Percentiles rank a stretch among this genome's conserved stretches.
Evolutionary conservation across 2,113 vertebrate species (phyloP).

Genomic region (Cynocephalus volans): DNA sequence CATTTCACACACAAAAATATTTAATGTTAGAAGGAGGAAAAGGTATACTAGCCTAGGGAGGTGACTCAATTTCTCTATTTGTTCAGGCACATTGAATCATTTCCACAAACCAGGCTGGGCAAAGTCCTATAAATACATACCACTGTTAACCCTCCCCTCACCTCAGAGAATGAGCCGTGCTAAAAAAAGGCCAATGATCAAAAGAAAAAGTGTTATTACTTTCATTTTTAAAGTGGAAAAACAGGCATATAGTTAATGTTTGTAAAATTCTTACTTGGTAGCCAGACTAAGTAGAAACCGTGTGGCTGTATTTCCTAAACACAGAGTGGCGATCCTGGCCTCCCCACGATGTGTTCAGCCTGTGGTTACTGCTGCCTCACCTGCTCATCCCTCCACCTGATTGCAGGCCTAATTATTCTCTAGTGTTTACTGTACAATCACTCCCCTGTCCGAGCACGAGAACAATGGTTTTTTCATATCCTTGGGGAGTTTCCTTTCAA

Average conservation of each 20-base stretch:
- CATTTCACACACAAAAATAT: neutral
- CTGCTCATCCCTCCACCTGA: neutral
- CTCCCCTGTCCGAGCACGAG: neutral
- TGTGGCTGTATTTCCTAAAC: neutral
- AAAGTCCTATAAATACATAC: neutral
- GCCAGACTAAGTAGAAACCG: neutral
- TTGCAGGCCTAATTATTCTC: neutral
- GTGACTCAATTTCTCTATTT: neutral
- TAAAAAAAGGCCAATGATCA: neutral
- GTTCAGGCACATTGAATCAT: neutral
- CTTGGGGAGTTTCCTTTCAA: neutral
- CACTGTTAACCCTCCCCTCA: neutral
- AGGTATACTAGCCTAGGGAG: neutral
- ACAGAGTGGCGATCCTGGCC: neutral
- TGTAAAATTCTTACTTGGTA: neutral
- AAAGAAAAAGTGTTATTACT: neutral
- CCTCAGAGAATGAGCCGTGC: neutral
- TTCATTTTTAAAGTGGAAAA: slow-evolving; percentile 22
- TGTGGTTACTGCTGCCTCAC: neutral
- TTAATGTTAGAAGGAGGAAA: neutral
- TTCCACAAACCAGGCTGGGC: neutral
- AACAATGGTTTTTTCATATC: slow-evolving; percentile 17
- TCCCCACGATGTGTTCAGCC: neutral
- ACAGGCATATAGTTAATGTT: neutral
- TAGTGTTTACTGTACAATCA: neutral